These are phyloP conservation scores for Cataglyphis albicans DNA, from an alignment of 2,888 invertebrate species.

Conservation along the genomic window DNA sequence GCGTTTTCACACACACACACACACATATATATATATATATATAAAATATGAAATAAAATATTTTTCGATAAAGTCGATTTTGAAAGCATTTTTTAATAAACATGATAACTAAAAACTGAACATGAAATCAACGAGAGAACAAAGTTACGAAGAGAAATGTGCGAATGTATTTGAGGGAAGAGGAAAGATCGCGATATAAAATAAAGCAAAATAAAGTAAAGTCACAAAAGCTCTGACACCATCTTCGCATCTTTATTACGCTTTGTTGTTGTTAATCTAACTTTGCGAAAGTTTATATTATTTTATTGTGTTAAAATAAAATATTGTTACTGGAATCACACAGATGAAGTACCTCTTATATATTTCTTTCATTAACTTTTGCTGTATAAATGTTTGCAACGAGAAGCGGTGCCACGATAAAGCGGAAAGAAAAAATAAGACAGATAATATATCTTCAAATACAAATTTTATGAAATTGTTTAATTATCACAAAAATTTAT, in stretches of 20 bases:
- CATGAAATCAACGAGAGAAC: not conserved
- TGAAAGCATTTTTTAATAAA: no score
- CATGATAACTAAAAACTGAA: not conserved
- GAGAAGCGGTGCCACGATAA: not conserved
- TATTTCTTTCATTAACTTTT: not conserved
- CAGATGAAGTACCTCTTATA: not conserved
- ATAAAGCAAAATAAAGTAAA: constrained; percentile 28
- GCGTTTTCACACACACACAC: not conserved
- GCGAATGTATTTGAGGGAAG: not conserved
- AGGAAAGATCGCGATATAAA: constrained; percentile 17
- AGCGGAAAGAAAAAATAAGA: not conserved
- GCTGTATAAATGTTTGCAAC: not conserved
- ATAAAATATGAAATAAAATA: no score
- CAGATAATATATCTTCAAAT: not conserved
- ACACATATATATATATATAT: no score
- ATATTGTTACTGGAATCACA: not conserved
- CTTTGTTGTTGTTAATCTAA: constrained; percentile 36
- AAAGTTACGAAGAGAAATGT: not conserved
- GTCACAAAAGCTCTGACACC: not conserved
- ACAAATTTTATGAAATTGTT: not conserved
- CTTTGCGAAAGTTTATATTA: constrained; percentile 9
- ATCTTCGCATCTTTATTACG: constrained; percentile 11
- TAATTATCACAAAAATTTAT: not conserved
- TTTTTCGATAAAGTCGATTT: no score
- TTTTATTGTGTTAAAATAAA: not conserved